Conservation (phyloP, 2,888 invertebrate genomes). For the Lasius platythorax region DNA sequence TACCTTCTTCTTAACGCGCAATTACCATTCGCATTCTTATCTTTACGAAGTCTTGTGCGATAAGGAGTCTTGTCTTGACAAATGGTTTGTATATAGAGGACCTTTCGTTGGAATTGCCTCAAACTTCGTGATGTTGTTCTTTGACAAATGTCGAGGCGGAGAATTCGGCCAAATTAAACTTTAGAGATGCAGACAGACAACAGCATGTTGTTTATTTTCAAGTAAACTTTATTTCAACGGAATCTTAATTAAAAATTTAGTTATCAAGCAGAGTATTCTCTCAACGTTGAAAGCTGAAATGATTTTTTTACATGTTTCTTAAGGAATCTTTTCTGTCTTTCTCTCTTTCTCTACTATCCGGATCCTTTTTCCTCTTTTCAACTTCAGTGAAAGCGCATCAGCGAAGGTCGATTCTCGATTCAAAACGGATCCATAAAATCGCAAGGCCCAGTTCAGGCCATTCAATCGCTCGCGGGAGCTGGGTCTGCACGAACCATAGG, state of each 20-base stretch:
- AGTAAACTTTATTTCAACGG: conserved; percentile 27
- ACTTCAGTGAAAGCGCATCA: conserved; percentile 68
- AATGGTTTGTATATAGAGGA: conserved; percentile 19
- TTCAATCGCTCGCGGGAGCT: conserved; percentile 70
- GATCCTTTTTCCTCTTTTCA: conserved; percentile 36
- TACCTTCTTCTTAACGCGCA: conserved; percentile 19
- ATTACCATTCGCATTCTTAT: conserved; percentile 38
- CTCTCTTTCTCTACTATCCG: conserved; percentile 3
- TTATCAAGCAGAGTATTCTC: background rate
- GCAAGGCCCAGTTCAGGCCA: conserved; percentile 71
- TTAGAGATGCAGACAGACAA: conserved; percentile 13
- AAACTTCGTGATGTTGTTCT: conserved; percentile 41
- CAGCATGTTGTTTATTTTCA: conserved; percentile 26
- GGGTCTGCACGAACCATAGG: background rate
- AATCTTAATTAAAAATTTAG: conserved; percentile 28
- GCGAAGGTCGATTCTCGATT: conserved; percentile 65
- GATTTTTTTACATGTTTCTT: background rate
- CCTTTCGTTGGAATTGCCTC: conserved; percentile 23
- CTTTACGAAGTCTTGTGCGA: conserved; percentile 21
- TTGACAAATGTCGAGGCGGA: conserved; percentile 47
- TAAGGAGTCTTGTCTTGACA: conserved; percentile 35
- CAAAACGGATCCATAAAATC: conserved; percentile 71
- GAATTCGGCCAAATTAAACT: conserved; percentile 42
- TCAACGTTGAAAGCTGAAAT: conserved; percentile 13
- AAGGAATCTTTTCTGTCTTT: background rate